Evolutionary conservation across 2,113 vertebrate species (phyloP), one percentile per base, ranked within the genome.

Genomic region (Canis aureus): DNA sequence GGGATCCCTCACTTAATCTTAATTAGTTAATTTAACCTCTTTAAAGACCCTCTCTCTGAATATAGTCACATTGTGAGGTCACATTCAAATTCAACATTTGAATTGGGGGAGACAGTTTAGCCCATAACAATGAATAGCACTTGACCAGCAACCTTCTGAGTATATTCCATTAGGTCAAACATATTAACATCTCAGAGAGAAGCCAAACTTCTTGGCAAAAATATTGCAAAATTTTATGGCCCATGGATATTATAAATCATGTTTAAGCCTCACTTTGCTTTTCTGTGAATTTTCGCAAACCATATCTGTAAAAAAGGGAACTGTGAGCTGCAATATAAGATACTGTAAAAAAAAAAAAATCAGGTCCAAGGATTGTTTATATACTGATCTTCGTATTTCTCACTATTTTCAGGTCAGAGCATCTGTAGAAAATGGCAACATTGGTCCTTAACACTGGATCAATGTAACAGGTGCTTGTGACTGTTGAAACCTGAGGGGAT

Each of bases 261-360:
- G 6, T 62, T 89, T 79, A 85, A 89, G 27, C 20, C 3, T 97
- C 32, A 23, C 27, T 81, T 92, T 80, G 38, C 29, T 90, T 67
- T 95, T 60, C 71, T 19, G 32, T 88, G 11, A 71, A 71, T 67
- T 96, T 94, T 78, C 88, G 15, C 74, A 92, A 43, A 79, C 12
- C 3, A n/a, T 27, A 51, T 69, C 9, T 82, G 1, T 78, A 60
- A 53, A 91, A 76, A 87, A 43, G 35, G 8, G 0, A 62, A 91
- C 11, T 88, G 60, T 82, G 29, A 89, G 19, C 23, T 69, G 1
- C 82, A 25, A 71, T 88, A 5, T 82, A 67, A 76, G 27, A 51
- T n/a, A 35, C 22, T 88, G 2, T 97, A 29, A 43, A 43, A 43
- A 43, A 43, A 43, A 87, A 55, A 25, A 71, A 76, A 20, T 69